Evolutionary conservation across 2,113 vertebrate genomes (phyloP).

Genomic region (Sterna hirundo): DNA sequence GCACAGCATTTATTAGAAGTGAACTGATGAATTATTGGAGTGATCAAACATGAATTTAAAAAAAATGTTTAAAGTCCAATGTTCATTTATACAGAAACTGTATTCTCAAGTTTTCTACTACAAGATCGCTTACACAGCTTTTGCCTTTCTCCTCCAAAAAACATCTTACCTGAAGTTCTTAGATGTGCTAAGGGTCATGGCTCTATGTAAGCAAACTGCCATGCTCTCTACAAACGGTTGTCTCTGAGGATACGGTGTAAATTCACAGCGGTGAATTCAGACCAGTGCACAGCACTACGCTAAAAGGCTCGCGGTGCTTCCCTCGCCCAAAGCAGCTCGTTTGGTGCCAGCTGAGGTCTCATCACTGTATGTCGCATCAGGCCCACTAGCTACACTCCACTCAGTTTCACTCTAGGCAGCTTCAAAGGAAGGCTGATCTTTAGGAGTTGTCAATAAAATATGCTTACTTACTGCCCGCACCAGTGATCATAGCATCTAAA

Average conservation of each 20-base stretch:
- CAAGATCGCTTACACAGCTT: background rate
- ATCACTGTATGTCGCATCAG: rapidly evolving
- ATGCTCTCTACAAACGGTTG: background rate
- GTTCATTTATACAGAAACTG: background rate
- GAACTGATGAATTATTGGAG: background rate
- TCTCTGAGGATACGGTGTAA: background rate
- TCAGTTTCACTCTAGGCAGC: background rate
- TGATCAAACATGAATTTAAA: background rate
- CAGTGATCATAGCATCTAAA: constrained; percentile 8
- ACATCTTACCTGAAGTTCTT: background rate
- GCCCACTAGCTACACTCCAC: rapidly evolving
- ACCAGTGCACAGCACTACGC: background rate
- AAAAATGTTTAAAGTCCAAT: background rate
- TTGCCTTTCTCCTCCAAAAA: background rate
- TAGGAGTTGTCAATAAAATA: constrained; percentile 30
- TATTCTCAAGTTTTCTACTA: background rate
- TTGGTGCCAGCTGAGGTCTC: background rate
- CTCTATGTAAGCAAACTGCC: background rate
- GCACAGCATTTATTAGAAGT: background rate
- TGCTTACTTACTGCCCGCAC: constrained; percentile 23
- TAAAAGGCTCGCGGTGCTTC: background rate
- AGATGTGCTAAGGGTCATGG: background rate
- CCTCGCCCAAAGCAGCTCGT: background rate
- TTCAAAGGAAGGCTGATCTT: constrained; percentile 24
- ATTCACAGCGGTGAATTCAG: background rate